A percentile compares a stretch with the other conserved stretches of the same genome.
Conservation (phyloP, 2,888 invertebrate genomes). For the Rhimphoctona megacephalus region DNA sequence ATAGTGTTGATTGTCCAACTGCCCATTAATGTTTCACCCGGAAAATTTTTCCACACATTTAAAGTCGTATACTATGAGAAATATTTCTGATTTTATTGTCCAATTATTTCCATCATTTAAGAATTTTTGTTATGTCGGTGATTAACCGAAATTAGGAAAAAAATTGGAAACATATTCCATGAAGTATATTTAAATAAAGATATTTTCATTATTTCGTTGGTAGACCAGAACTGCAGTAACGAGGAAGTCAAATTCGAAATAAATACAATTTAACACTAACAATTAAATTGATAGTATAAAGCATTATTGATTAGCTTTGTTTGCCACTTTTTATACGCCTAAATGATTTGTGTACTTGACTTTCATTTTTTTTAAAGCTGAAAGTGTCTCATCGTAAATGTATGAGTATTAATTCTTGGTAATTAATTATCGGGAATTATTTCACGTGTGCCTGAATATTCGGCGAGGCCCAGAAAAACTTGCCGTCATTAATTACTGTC, state of each 20-base stretch:
- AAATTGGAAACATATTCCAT: too few species aligned
- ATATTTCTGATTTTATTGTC: too few species aligned
- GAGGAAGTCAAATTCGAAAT: neutral
- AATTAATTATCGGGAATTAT: constrained; percentile 35
- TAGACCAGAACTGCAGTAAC: neutral
- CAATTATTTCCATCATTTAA: too few species aligned
- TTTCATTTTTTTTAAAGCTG: neutral
- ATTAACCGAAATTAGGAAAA: too few species aligned
- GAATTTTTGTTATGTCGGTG: too few species aligned
- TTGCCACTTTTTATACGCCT: neutral
- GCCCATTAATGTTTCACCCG: too few species aligned
- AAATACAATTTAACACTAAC: neutral
- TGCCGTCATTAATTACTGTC: constrained; percentile 58
- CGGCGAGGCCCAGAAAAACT: constrained; percentile 27
- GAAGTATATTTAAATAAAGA: neutral
- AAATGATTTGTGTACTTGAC: neutral
- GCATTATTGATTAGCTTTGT: neutral
- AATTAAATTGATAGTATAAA: neutral
- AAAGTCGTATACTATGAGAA: too few species aligned
- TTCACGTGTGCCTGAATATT: constrained; percentile 30
- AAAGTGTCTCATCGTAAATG: constrained; percentile 17
- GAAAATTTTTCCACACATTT: too few species aligned
- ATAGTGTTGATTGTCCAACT: too few species aligned
- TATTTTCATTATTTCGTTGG: neutral
- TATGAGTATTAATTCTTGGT: constrained; percentile 17